These are phyloP conservation scores for Pongo abelii DNA, from an alignment of 2,113 vertebrate genomes.

Conservation along the genomic window DNA sequence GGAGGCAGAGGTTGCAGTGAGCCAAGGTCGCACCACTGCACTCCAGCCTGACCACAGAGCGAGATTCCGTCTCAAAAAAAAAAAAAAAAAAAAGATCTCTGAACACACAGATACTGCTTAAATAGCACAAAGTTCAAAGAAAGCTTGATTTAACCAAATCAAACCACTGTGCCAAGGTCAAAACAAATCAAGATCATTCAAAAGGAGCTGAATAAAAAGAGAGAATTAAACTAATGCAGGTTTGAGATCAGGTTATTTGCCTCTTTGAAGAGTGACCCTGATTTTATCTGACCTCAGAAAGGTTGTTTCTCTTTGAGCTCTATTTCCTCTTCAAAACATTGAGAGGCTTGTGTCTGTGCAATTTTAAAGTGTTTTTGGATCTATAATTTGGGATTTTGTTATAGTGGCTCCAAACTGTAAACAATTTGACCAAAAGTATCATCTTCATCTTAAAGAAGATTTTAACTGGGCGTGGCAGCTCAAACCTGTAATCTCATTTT, in stretches of 20 bases:
- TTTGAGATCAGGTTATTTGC: not conserved
- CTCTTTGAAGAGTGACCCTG: not conserved
- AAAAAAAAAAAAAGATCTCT: not conserved
- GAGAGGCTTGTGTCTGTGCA: not conserved
- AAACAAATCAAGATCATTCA: slow-evolving; percentile 46
- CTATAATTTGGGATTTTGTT: slow-evolving; percentile 10
- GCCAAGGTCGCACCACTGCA: too few species aligned
- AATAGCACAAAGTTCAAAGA: slow-evolving; percentile 72
- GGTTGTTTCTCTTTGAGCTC: slow-evolving; percentile 9
- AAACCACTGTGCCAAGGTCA: slow-evolving; percentile 57
- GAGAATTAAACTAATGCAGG: not conserved
- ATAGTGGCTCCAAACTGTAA: not conserved
- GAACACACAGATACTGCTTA: slow-evolving; percentile 58
- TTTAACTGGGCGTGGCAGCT: not conserved
- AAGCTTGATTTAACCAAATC: slow-evolving; percentile 56
- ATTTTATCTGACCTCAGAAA: slow-evolving; percentile 24
- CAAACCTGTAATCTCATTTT: too few species aligned
- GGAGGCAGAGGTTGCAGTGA: too few species aligned
- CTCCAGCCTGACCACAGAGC: too few species aligned
- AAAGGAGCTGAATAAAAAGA: slow-evolving; percentile 20
- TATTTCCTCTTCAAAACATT: slow-evolving; percentile 1
- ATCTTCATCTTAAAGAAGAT: not conserved
- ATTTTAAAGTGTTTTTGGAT: slow-evolving; percentile 1
- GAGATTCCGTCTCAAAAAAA: too few species aligned
- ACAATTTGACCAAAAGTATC: not conserved